phyloP scores from a whole-genome alignment of 1,140 invertebrate genomes.

The Saccostrea glomerata region DNA sequence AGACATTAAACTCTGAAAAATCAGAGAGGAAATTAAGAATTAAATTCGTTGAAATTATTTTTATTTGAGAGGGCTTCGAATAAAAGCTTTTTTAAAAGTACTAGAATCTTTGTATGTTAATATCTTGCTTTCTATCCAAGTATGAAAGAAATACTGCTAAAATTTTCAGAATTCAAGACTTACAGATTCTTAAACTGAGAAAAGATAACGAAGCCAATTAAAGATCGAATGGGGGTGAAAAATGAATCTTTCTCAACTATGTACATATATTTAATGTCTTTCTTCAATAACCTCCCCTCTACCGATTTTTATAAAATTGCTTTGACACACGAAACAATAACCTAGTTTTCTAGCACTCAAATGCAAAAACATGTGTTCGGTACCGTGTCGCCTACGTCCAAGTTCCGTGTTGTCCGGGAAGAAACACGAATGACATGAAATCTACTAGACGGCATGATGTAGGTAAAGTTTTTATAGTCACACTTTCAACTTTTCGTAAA shows the following conservation, averaged over 20 bases:
- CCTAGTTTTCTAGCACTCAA: conserved; percentile 30
- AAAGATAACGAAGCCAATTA: not conserved
- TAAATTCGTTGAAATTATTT: too few relatives aligned
- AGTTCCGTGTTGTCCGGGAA: conserved; percentile 29
- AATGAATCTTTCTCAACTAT: not conserved
- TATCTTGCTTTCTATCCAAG: not conserved
- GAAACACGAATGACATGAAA: conserved; percentile 27
- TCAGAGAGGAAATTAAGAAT: too few relatives aligned
- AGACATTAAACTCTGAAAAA: too few relatives aligned
- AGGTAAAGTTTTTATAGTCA: conserved; percentile 6
- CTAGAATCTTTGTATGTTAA: too few relatives aligned
- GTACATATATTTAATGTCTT: not conserved
- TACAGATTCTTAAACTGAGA: not conserved
- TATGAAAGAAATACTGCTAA: not conserved
- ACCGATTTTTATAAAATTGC: conserved; percentile 25
- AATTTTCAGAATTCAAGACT: not conserved
- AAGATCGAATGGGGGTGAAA: not conserved
- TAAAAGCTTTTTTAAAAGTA: too few relatives aligned
- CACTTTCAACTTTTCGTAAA: not conserved
- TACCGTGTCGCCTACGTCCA: conserved; percentile 24
- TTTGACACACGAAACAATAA: conserved; percentile 6
- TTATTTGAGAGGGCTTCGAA: too few relatives aligned
- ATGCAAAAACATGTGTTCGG: conserved; percentile 26
- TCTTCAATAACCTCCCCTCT: not conserved
- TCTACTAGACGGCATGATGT: conserved; percentile 13